Base-by-base conservation (phyloP, 1,140 invertebrate genomes). In the Phymorhynchus buccinoides region DNA sequence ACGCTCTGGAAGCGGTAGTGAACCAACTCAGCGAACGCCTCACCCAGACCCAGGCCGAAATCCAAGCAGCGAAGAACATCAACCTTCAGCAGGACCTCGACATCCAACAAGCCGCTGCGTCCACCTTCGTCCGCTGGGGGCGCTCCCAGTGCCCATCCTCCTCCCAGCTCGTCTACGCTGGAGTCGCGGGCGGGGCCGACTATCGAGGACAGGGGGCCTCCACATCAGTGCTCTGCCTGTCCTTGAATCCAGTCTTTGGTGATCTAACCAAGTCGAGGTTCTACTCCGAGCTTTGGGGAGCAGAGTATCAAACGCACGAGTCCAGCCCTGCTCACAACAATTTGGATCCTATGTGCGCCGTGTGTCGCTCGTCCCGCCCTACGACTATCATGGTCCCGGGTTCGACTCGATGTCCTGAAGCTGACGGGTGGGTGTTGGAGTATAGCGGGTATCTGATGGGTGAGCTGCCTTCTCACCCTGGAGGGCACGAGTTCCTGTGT, bases 401-500 rank as follows among this genome's bases (percentile, higher is more conserved):
- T 0, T 68, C 52, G 35, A 82, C 9, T 39, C 37, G n/a, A 6
- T 82, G 80, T 37, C 3, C 0, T 1, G 27, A 14, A 12, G 14
- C 0, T 1, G 27, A 14, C n/a, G 80, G 80, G 18, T 82, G 80
- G 80, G 32, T 30, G 1, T 62, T 82, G 14, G 56, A 82, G 80
- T 82, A 82, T 62, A 82, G 80, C 35, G 80, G 80, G 16, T 82
- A 37, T n/a, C 37, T 82, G 32, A 82, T 82, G 80, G 62, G 9
- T 1, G n/a, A 37, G 4, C 2, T 3, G 7, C 3, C 2, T 22
- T 0, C 4, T 22, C 32, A 82, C 56, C 3, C 30, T 1, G 80
- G 22, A 22, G n/a, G 30, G 9, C 22, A n/a, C 32, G 52, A 66
- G 32, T 66, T 27, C 62, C 27, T 82, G 30, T 82, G 80, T 35